Percentiles rank a stretch among this genome's conserved stretches.
phyloP scores from a whole-genome alignment of 1,140 invertebrate genomes.

The Araneus ventricosus region DNA sequence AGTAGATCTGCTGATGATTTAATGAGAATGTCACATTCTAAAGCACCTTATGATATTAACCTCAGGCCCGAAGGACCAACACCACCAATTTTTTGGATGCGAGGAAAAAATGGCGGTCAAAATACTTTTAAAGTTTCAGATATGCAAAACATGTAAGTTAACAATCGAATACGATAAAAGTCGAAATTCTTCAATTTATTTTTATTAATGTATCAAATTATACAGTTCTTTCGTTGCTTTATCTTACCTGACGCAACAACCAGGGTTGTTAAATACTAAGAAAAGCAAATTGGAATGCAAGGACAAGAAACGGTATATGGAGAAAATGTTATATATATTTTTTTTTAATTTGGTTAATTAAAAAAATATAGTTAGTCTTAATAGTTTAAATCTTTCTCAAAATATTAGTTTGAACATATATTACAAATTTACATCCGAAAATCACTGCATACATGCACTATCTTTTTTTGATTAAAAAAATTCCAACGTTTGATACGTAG shows the following conservation, averaged over 20 bases:
- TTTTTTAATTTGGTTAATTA: no score
- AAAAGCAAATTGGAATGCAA: no score
- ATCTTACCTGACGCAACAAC: background rate
- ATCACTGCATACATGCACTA: no score
- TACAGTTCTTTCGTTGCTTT: background rate
- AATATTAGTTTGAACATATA: no score
- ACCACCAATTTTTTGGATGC: slow-evolving; percentile 40
- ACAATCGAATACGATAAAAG: no score
- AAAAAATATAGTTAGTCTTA: no score
- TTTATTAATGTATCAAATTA: background rate
- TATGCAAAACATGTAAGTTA: slow-evolving; percentile 39
- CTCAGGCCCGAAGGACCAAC: slow-evolving; percentile 58
- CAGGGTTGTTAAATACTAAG: background rate
- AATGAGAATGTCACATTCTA: background rate
- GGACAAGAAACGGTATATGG: background rate
- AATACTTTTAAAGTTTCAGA: slow-evolving; percentile 8
- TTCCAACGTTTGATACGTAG: no score
- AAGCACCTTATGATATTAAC: background rate
- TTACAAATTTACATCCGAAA: no score
- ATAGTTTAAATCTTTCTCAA: no score
- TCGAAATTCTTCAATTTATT: background rate
- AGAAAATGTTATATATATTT: no score
- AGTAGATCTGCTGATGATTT: slow-evolving; percentile 52
- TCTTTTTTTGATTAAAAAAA: no score
- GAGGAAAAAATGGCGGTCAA: slow-evolving; percentile 36